phyloP scores from a whole-genome alignment of 2,797 vertebrate species.

The Oreochromis grahami region DNA sequence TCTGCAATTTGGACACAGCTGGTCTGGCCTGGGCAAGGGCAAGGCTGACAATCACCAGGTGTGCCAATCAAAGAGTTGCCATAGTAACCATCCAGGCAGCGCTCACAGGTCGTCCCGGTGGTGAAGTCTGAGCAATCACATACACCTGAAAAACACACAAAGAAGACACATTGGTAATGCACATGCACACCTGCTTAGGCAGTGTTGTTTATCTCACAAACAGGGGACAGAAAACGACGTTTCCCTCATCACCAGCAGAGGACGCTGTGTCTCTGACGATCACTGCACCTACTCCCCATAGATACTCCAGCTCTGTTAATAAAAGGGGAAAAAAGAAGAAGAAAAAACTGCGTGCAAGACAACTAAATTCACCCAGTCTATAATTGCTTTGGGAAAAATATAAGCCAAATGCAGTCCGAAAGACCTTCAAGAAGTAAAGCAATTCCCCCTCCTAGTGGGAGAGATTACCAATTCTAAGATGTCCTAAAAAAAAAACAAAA shows the following conservation, averaged over 20 bases:
- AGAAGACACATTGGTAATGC: background rate
- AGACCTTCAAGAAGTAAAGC: conserved; percentile 70
- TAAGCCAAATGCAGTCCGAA: conserved; percentile 56
- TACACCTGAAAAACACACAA: conserved; percentile 73
- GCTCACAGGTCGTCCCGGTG: conserved; percentile 83
- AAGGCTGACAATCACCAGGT: conserved; percentile 79
- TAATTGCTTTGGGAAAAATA: conserved; percentile 76
- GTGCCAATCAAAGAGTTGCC: conserved; percentile 83
- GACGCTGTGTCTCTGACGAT: conserved; percentile 62
- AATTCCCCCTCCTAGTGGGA: conserved; percentile 49
- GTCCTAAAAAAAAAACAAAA: background rate
- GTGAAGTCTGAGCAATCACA: conserved; percentile 87
- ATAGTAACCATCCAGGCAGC: conserved; percentile 84
- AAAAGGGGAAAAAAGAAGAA: background rate
- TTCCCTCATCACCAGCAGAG: conserved; percentile 53
- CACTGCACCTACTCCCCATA: background rate
- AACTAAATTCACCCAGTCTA: conserved; percentile 66
- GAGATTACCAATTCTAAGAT: conserved; percentile 70
- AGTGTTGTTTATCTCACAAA: background rate
- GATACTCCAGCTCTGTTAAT: background rate
- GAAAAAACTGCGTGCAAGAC: conserved; percentile 44
- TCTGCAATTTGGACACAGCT: conserved; percentile 77
- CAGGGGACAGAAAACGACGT: background rate
- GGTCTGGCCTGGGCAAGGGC: conserved; percentile 83
- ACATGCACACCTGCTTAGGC: conserved; percentile 6